Evolutionary conservation across 2,888 invertebrate species (phyloP), one percentile per base, ranked within the genome.

Genomic region (Parascotia fuliginaria): DNA sequence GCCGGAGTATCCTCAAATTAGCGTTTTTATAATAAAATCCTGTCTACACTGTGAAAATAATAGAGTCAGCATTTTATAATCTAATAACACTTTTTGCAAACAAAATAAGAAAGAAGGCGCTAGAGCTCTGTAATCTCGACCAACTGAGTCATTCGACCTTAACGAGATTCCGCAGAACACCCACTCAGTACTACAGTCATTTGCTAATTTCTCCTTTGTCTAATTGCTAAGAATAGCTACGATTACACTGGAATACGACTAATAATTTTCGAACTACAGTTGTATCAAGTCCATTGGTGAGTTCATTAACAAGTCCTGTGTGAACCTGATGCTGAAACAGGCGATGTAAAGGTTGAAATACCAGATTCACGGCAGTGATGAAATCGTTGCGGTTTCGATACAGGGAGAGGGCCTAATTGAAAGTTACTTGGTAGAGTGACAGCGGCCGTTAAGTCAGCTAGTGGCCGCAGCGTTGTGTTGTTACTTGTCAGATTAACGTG

Each of bases 401-500:
- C 69, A 3, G 47, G 56, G 60, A 65, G 66, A 70, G 68, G 70
- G 72, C 68, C 80, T 83, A 82, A 83, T 83, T 83, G 84, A 81
- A 83, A 81, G 79, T 82, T 83, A 81, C 79, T 79, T 65, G 78
- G 65, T 49, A 65, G 78, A 81, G 75, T 82, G 82, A 82, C 84
- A 81, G 76, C 73, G 80, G 78, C 72, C 75, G 68, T 67, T 70
- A 70, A 70, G 68, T 70, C 70, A 70, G 67, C 47, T 47, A 70
- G 64, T 70, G 64, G 68, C 70, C 68, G 55, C 59, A 57, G 44
- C 55, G 60, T 60, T 75, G 75, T 77, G 77, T 78, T 80, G 81
- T 83, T 80, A 60, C 75, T 75, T 83, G 83, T 83, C 84, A 81
- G 83, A 83, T 83, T 83, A 83, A 73, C 75, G 72, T 63, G 70